Evolutionary conservation across 1,140 invertebrate species (phyloP), one percentile per base, ranked within the genome.

Genomic region (Drosophila pandora): DNA sequence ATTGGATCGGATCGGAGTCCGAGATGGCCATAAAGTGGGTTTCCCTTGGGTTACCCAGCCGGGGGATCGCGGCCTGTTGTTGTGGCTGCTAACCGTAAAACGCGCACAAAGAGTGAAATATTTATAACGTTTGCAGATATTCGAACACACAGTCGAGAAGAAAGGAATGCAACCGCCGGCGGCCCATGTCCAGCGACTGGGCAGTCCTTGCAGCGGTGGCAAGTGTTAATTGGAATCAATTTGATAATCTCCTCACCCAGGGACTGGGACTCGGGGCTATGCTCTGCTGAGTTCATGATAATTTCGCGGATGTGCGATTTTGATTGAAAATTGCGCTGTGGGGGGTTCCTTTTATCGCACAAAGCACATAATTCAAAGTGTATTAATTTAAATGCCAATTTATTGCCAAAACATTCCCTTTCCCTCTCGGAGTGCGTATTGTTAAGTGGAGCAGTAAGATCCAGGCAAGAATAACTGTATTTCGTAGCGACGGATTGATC

Each of bases 151-250:
- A 45, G 41, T 10, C 41, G 28, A 61, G 47, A 65, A 70, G 64
- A 39, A 69, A 69, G 45, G 65, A 57, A 57, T 69, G 67, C 67
- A 70, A 25, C 43, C 32, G 67, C 56, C 72, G 34, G 21, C 57
- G 65, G 50, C 62, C 65, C 7, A 53, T 73, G 52, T 37, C 55
- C 62, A 43, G 8, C 55, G 54, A n/a, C 8, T 53, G 68, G 25
- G 37, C 47, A 54, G 37, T 74, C 69, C 70, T 64, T 83, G 76
- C 53, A 73, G 76, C 90, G 74, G 90, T 91, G 90, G 90, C 90
- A 91, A 91, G 90, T 91, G 90, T 91, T 91, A 91, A 91, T 91
- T 90, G 90, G 85, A 91, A 90, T 91, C 90, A 91, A 91, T 91
- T 91, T 91, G 84, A 90, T 90, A 90, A 90, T 90, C 90, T 89